Conservation (phyloP, 2,113 vertebrate species). For the Nesogale talazaci region DNA sequence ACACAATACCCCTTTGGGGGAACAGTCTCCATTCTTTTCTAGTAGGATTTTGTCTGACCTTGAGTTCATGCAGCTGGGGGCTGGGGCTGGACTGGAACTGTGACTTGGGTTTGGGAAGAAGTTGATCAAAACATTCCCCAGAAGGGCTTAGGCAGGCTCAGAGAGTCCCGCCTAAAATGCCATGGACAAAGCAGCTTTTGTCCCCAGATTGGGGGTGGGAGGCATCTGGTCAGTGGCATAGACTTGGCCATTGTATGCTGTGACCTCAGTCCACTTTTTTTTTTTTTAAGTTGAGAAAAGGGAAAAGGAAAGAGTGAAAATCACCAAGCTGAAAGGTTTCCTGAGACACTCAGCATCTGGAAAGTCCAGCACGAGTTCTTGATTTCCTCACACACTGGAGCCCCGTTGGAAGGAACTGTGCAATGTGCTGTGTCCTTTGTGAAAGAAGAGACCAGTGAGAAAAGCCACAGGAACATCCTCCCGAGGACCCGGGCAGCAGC, state of each 20-base stretch:
- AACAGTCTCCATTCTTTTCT: constrained; percentile 31
- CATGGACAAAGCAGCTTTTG: constrained; percentile 74
- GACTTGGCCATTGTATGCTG: constrained; percentile 58
- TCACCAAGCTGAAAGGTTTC: background rate
- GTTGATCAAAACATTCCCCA: constrained; percentile 67
- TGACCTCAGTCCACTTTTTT: constrained; percentile 66
- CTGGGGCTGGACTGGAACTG: background rate
- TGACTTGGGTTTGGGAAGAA: constrained; percentile 68
- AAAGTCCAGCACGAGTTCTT: constrained; percentile 66
- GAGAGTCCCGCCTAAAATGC: constrained; percentile 70
- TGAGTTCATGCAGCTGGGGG: constrained; percentile 69
- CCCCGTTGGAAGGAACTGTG: constrained; percentile 71
- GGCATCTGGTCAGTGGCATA: constrained; percentile 74
- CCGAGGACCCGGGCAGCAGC: constrained; percentile 24
- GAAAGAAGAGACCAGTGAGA: constrained; percentile 61
- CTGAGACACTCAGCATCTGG: constrained; percentile 65
- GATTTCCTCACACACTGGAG: constrained; percentile 66
- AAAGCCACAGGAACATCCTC: constrained; percentile 74
- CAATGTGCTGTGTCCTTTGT: constrained; percentile 75
- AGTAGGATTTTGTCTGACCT: constrained; percentile 61
- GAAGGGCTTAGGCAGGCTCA: constrained; percentile 55
- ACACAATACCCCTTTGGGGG: constrained; percentile 1
- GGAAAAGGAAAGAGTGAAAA: constrained; percentile 35
- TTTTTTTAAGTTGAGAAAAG: constrained; percentile 72
- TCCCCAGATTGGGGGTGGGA: constrained; percentile 55